A percentile compares a stretch with the other conserved stretches of the same genome.
Conservation (phyloP, 2,888 invertebrate genomes). For the Dichetophora obliterata region DNA sequence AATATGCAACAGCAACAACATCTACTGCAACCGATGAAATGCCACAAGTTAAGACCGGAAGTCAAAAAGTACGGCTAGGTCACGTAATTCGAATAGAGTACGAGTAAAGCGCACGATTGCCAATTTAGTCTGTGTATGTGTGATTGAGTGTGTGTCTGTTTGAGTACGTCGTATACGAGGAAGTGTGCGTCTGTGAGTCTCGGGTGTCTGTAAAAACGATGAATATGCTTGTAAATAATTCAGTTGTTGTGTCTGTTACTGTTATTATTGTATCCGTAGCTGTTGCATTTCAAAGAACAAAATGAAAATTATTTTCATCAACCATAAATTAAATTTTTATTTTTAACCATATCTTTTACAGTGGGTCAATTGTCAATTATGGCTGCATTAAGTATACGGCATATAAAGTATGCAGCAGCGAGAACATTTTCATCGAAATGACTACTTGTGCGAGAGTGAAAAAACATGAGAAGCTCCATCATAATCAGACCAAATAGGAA, state of each 20-base stretch:
- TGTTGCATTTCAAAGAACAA: background rate
- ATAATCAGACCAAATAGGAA: no score
- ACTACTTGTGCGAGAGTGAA: no score
- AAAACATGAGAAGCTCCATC: no score
- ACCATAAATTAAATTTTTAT: no score
- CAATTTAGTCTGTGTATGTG: background rate
- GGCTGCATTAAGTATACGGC: no score
- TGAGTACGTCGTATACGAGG: background rate
- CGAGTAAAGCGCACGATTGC: conserved; percentile 26
- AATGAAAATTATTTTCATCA: no score
- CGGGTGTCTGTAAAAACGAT: background rate
- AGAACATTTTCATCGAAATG: no score
- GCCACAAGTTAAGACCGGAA: conserved; percentile 45
- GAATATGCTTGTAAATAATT: conserved; percentile 18
- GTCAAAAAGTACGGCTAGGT: conserved; percentile 46
- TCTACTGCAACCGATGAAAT: conserved; percentile 30
- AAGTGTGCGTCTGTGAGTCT: background rate
- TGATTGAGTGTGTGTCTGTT: background rate
- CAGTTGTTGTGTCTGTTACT: conserved; percentile 13
- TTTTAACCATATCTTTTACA: no score
- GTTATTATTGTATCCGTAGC: background rate
- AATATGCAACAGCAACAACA: conserved; percentile 24
- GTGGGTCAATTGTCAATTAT: no score
- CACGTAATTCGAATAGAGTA: conserved; percentile 51
- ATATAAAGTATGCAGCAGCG: no score